Conservation (phyloP, 2,113 vertebrate species). For the Neotragus pygmaeus region DNA sequence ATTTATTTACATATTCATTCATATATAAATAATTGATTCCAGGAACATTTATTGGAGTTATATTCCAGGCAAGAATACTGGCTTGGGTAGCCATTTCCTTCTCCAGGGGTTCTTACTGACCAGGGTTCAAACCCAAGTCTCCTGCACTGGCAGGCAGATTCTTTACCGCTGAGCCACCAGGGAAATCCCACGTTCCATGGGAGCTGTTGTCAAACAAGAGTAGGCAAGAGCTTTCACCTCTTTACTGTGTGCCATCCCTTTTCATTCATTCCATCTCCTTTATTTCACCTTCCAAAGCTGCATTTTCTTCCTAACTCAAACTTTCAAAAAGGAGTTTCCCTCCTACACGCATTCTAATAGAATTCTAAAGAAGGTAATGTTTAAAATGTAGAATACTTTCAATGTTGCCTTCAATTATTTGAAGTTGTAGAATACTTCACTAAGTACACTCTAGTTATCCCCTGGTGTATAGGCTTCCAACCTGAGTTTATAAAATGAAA, state of each 20-base stretch:
- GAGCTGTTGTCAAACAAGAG: not conserved
- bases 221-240: not conserved
- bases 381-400: not conserved
- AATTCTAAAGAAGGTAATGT: not conserved
- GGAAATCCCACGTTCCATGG: not conserved
- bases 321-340: not conserved
- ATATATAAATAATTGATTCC: not conserved
- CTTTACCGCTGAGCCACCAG: not conserved
- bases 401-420: not conserved
- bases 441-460: not conserved
- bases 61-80: not conserved
- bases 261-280: not conserved
- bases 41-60: not conserved
- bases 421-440: not conserved
- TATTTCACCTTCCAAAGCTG: not conserved
- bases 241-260: not conserved
- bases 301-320: not conserved
- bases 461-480: not conserved
- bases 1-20: not conserved
- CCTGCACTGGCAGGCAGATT: not conserved
- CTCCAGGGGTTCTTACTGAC: not conserved
- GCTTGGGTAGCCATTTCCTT: not conserved
- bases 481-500: conserved; percentile 4
- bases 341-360: not conserved
- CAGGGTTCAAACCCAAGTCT: not conserved